A percentile compares a stretch with the other conserved stretches of the same genome.
These are phyloP conservation scores for Stenichneumon culpator DNA, from an alignment of 2,888 invertebrate genomes.

Conservation along the genomic window DNA sequence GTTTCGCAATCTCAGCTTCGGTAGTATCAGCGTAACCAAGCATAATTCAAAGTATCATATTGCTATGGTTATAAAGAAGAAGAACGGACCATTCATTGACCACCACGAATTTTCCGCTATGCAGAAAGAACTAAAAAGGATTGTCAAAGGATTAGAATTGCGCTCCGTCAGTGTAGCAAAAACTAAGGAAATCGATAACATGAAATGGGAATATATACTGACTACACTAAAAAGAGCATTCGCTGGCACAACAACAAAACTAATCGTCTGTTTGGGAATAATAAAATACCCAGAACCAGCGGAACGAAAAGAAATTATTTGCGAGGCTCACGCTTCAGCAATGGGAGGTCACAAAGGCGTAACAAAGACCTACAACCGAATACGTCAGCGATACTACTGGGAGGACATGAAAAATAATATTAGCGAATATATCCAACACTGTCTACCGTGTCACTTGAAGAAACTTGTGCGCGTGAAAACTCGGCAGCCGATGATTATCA, in stretches of 20 bases:
- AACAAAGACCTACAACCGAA: constrained; percentile 51
- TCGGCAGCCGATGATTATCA: too few species aligned
- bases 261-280: background rate
- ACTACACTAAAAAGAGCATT: background rate
- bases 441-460: constrained; percentile 56
- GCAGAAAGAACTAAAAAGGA: too few species aligned
- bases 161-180: too few species aligned
- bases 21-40: too few species aligned
- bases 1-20: too few species aligned
- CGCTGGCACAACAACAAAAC: background rate
- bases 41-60: too few species aligned
- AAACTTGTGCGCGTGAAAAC: too few species aligned
- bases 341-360: constrained; percentile 67
- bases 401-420: constrained; percentile 50
- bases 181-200: constrained; percentile 47
- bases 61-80: too few species aligned
- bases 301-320: constrained; percentile 20
- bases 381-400: constrained; percentile 38
- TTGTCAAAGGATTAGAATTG: too few species aligned
- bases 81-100: too few species aligned
- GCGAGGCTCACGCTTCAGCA: constrained; percentile 27
- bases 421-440: constrained; percentile 48
- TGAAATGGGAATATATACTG: background rate
- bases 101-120: too few species aligned
- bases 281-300: constrained; percentile 1